Conservation (phyloP, 2,888 invertebrate species). For the Onthophagus sagittarius region DNA sequence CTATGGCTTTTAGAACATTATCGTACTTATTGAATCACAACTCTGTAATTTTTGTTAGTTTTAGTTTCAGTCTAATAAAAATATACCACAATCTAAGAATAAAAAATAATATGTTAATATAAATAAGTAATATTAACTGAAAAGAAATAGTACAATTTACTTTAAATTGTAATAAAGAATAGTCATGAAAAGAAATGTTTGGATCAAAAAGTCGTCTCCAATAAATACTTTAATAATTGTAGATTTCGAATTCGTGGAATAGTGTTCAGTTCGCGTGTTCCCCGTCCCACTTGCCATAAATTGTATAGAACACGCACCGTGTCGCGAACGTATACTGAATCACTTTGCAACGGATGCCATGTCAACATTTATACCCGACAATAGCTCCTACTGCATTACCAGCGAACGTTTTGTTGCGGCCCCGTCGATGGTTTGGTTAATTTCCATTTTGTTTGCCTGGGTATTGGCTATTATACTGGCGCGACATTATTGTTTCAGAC, state of each 20-base stretch:
- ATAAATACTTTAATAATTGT: neutral
- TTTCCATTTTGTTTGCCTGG: neutral
- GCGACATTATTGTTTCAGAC: neutral
- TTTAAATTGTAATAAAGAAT: too few relatives aligned
- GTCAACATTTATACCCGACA: conserved; percentile 37
- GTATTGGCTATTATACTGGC: neutral
- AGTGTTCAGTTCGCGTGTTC: conserved; percentile 31
- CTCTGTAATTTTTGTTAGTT: too few relatives aligned
- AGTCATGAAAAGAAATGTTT: too few relatives aligned
- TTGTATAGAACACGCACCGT: conserved; percentile 37
- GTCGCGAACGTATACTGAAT: conserved; percentile 38
- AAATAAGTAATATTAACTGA: too few relatives aligned
- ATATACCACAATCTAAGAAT: too few relatives aligned
- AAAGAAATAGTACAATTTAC: too few relatives aligned
- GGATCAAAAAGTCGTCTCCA: too few relatives aligned
- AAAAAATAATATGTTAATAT: too few relatives aligned
- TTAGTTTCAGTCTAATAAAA: too few relatives aligned
- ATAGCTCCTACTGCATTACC: conserved; percentile 21
- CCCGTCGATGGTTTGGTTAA: neutral
- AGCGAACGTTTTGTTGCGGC: conserved; percentile 8
- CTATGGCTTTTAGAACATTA: too few relatives aligned
- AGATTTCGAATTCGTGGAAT: neutral
- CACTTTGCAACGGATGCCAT: conserved; percentile 40
- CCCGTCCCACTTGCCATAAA: conserved; percentile 33
- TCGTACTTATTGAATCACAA: too few relatives aligned